Base-by-base conservation (phyloP, 23 tunicate species). In the Styela clava region DNA sequence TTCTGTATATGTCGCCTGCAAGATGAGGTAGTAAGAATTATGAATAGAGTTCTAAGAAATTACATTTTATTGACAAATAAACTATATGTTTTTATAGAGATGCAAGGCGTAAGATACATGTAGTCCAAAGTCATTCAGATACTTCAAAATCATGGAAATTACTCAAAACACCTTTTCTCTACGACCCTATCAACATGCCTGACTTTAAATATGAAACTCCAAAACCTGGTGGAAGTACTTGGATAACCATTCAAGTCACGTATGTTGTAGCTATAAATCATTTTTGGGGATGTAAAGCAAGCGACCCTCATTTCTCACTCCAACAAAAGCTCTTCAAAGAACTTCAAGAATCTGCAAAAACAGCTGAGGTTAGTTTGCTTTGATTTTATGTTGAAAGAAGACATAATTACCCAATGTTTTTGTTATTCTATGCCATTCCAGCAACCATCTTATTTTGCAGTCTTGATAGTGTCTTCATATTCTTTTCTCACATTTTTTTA, bases 1-100 rank as follows among this genome's bases (percentile, higher is more conserved):
- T 26, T 83, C 96, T 82, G 96, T 90, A 63, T 90, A 86, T 69
- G 29, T 82, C 7, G 96, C 96, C 31, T 72, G 90, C 62, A 79
- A 79, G 35, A 26, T 86, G 35, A 76, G 82, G 62, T 31, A 74
- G 7, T 37, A n/a, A n/a, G n/a, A n/a, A n/a, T n/a, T n/a, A n/a
- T n/a, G n/a, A n/a, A n/a, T n/a, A n/a, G n/a, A n/a, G n/a, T n/a
- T n/a, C n/a, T n/a, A n/a, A n/a, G n/a, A n/a, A n/a, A n/a, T n/a
- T n/a, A n/a, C n/a, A n/a, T n/a, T n/a, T n/a, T n/a, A n/a, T n/a
- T n/a, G n/a, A n/a, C n/a, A n/a, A n/a, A n/a, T n/a, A n/a, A n/a
- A n/a, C n/a, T n/a, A n/a, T n/a, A n/a, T 44, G 24, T 52, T 61
- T 30, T 61, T 16, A 5, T 27, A 79, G 83, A 44, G 51, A 83